phyloP scores from a whole-genome alignment of 2,888 invertebrate genomes.

The Melieria omissa region DNA sequence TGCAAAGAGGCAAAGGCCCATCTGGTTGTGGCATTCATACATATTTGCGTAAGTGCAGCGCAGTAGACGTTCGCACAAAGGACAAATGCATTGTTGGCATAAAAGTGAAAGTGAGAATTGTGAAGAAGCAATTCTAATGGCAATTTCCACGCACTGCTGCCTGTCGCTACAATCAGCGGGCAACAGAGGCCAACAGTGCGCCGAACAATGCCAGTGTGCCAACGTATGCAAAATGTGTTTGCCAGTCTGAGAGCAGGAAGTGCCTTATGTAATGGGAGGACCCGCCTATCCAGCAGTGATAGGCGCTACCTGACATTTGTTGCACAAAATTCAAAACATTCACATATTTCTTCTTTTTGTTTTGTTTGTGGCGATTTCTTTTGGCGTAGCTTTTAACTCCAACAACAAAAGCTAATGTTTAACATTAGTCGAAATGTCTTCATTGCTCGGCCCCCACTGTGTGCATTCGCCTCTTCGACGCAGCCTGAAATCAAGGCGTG shows the following conservation, averaged over 20 bases:
- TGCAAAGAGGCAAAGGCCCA: neutral
- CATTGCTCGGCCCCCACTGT: neutral
- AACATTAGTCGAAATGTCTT: constrained; percentile 3
- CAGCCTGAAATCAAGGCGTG: neutral
- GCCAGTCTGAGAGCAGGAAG: neutral
- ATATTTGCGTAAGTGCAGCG: neutral
- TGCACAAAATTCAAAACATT: too few species aligned
- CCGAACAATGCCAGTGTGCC: constrained; percentile 13
- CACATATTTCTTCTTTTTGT: too few species aligned
- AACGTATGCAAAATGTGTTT: neutral
- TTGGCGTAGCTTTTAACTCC: neutral
- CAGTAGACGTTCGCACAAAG: neutral
- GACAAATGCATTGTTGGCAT: neutral
- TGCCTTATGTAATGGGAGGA: too few species aligned
- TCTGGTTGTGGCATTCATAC: neutral
- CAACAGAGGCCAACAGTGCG: neutral
- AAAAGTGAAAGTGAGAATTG: constrained; percentile 22
- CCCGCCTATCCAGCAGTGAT: too few species aligned
- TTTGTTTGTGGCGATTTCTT: neutral
- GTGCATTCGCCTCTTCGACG: neutral
- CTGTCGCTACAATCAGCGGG: neutral
- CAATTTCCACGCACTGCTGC: constrained; percentile 25
- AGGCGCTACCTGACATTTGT: too few species aligned
- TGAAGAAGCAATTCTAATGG: constrained; percentile 13
- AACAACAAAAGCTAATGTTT: neutral